phyloP scores from a whole-genome alignment of 2,888 invertebrate genomes.

The Urechis unicinctus region DNA sequence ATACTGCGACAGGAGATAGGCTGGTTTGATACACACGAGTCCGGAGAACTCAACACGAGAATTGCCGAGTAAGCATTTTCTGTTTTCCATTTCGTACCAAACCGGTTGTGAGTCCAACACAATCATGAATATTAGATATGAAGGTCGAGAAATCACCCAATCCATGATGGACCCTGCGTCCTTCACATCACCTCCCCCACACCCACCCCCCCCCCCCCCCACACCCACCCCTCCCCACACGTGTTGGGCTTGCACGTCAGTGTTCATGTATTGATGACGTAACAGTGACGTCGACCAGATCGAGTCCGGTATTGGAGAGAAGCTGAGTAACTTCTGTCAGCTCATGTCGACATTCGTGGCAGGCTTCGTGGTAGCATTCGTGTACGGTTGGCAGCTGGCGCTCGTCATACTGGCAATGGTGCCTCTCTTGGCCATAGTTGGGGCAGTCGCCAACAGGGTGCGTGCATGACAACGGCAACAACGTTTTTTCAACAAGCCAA shows the following conservation, averaged over 20 bases:
- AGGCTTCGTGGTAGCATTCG: conserved; percentile 49
- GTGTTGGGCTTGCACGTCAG: too few species aligned
- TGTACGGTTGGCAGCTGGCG: conserved; percentile 52
- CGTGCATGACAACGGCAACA: too few species aligned
- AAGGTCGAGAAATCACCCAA: too few species aligned
- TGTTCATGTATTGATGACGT: too few species aligned
- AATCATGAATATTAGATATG: too few species aligned
- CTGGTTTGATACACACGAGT: conserved; percentile 13
- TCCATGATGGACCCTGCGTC: too few species aligned
- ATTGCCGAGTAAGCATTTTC: conserved; percentile 11
- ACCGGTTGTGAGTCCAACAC: too few species aligned
- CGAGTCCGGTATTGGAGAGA: neutral
- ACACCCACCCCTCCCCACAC: too few species aligned
- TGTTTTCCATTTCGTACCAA: too few species aligned
- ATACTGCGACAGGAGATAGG: conserved; percentile 11
- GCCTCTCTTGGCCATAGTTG: conserved; percentile 46
- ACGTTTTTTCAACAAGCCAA: too few species aligned
- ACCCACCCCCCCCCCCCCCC: too few species aligned
- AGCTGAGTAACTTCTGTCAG: neutral
- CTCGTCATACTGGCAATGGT: conserved; percentile 46
- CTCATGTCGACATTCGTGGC: conserved; percentile 25
- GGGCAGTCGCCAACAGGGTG: neutral
- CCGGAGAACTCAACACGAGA: conserved; percentile 12
- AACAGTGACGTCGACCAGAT: neutral
- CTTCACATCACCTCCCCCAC: too few species aligned